A percentile compares a stretch with the other conserved stretches of the same genome.
Evolutionary conservation across 2,888 invertebrate species (phyloP).

Genomic region (Pachycephus smyrnensis): DNA sequence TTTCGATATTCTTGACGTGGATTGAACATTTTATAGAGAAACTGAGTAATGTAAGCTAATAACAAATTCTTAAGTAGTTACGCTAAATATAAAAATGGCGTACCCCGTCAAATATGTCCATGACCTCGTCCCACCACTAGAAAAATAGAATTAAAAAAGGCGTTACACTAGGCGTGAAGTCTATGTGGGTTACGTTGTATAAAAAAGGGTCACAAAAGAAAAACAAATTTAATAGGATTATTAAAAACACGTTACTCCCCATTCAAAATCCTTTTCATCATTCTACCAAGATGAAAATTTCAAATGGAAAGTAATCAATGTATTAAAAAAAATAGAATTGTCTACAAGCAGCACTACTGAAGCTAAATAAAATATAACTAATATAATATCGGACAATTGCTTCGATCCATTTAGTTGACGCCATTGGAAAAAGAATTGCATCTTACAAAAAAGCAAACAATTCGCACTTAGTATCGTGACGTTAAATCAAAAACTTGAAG

Average conservation of each 20-base stretch:
- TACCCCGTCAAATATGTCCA: constrained; percentile 97
- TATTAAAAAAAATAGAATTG: constrained; percentile 21
- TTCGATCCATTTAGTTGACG: constrained; percentile 8
- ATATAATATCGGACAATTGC: background rate
- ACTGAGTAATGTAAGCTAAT: background rate
- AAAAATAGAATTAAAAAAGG: constrained; percentile 75
- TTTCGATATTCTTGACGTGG: background rate
- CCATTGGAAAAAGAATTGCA: constrained; percentile 7
- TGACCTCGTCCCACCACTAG: constrained; percentile 97
- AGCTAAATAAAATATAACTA: constrained; percentile 37
- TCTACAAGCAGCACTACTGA: constrained; percentile 55
- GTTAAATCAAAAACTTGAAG: background rate
- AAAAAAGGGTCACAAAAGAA: constrained; percentile 24
- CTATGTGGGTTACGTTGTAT: constrained; percentile 29
- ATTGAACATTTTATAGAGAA: background rate
- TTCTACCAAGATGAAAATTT: background rate
- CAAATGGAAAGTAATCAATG: background rate
- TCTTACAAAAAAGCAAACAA: constrained; percentile 19
- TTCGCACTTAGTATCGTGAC: constrained; percentile 10
- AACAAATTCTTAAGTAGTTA: constrained; percentile 18
- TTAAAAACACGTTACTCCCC: background rate
- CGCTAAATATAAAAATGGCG: constrained; percentile 70
- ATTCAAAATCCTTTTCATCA: background rate
- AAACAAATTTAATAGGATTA: constrained; percentile 28
- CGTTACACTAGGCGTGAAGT: constrained; percentile 57